Base-by-base conservation (phyloP, 2,888 invertebrate genomes). In the Aspidiotus destructor region DNA sequence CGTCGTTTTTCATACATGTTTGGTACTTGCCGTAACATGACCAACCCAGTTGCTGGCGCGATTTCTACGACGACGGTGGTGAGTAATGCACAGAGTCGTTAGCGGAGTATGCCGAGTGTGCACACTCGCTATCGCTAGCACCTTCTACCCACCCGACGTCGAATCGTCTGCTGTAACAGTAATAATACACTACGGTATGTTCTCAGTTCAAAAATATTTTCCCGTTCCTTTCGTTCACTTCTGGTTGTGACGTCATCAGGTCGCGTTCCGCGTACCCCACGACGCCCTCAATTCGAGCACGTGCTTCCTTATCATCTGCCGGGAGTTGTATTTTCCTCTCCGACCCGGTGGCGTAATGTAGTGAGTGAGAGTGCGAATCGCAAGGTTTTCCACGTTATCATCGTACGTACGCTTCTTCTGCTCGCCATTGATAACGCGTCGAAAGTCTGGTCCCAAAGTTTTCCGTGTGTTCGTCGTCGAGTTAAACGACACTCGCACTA, bases 321-420 rank as follows among this genome's bases (percentile, higher is more conserved):
- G 48, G 62, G 44, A 28, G 62, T 62, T 40, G 48, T 48, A n/a
- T 48, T 48, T 48, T 48, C 48, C 42, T 64, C 41, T 40, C 42
- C 17, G 40, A 55, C 53, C 13, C 41, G 3, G 53, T 7, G 13
- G 64, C 10, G n/a, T 3, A 53, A 41, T 8, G 53, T 28, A 11
- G 42, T 41, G 9, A 41, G 55, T 7, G 55, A 53, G 57, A 54
- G 54, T 55, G 64, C 15, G 28, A 8, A 11, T 41, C 41, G 61
- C 40, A 13, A 11, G 28, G 28, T 40, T 63, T 55, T 63, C 44
- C 41, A 16, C 52, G 63, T n/a, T 40, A 16, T 40, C 62, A n/a
- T 40, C 53, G 63, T 53, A 53, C 40, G 63, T 63, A 28, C 53
- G 40, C 28, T 44, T 55, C 58, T 72, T 71, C 62, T 72, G 69